phyloP scores from a whole-genome alignment of 2,888 invertebrate genomes.

The Frankliniella intonsa region DNA sequence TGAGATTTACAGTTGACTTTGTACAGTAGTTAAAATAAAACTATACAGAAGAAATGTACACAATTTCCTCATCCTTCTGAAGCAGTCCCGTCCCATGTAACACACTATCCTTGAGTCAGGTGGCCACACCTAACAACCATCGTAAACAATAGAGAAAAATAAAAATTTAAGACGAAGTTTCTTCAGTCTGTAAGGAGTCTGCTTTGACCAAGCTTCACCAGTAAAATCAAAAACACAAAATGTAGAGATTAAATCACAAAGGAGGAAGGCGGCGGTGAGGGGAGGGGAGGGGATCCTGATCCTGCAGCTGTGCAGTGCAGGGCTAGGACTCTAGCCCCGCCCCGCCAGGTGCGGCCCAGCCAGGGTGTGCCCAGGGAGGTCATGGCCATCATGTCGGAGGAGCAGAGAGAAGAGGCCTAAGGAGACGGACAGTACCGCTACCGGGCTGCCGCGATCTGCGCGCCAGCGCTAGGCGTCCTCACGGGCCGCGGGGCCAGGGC shows the following conservation, averaged over 20 bases:
- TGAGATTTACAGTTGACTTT: not conserved
- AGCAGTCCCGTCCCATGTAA: not conserved
- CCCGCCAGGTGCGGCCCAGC: not conserved
- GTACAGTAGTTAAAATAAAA: slow-evolving; percentile 1
- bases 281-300: not conserved
- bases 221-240: too few relatives aligned
- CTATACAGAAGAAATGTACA: not conserved
- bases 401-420: not conserved
- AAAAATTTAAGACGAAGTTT: not conserved
- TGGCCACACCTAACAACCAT: not conserved
- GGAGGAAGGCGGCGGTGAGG: not conserved
- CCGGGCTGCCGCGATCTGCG: not conserved
- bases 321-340: not conserved
- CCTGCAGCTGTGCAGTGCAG: too few relatives aligned
- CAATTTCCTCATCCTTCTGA: not conserved
- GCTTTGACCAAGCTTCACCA: not conserved
- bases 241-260: too few relatives aligned
- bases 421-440: not conserved
- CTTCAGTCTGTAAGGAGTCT: not conserved
- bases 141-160: not conserved
- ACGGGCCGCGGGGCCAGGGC: not conserved
- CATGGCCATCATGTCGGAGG: not conserved
- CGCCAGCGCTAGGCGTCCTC: not conserved
- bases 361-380: not conserved
- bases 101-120: not conserved